These are phyloP conservation scores for Pachypsylla venusta DNA, from an alignment of 1,140 invertebrate genomes.

Conservation along the genomic window DNA sequence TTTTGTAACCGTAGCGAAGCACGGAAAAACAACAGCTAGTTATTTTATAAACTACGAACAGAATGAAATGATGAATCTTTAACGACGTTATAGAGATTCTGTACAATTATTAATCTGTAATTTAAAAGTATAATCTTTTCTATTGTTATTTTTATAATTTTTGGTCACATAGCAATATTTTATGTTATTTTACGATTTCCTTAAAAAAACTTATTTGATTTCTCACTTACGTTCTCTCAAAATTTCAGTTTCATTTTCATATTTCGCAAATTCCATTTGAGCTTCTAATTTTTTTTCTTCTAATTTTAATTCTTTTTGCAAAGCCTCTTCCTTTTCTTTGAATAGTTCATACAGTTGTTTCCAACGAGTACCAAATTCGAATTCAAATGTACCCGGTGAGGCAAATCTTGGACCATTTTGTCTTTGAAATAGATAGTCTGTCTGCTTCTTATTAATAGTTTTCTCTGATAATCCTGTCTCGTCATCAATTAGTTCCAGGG, in stretches of 20 bases:
- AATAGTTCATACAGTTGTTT: slow-evolving; percentile 88
- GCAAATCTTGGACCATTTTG: slow-evolving; percentile 79
- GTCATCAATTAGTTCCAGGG: slow-evolving; percentile 77
- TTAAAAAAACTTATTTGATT: neutral
- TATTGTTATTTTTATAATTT: too few species aligned
- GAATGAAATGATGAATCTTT: too few species aligned
- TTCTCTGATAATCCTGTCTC: slow-evolving; percentile 88
- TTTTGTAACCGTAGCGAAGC: too few species aligned
- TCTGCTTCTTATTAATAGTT: slow-evolving; percentile 64
- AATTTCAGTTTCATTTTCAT: slow-evolving; percentile 80
- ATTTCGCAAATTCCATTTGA: slow-evolving; percentile 87
- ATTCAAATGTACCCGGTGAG: slow-evolving; percentile 75
- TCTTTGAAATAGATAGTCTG: slow-evolving; percentile 47
- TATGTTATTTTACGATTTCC: neutral
- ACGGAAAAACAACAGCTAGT: too few species aligned
- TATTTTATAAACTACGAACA: too few species aligned
- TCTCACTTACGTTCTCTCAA: slow-evolving; percentile 62
- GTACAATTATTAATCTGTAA: too few species aligned
- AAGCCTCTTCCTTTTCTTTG: slow-evolving; percentile 77
- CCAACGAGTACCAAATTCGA: slow-evolving; percentile 90
- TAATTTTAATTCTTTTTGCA: slow-evolving; percentile 80
- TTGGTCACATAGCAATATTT: too few species aligned
- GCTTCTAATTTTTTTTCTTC: slow-evolving; percentile 83
- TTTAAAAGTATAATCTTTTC: too few species aligned
- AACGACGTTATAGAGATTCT: too few species aligned